Base-by-base conservation (phyloP, 2,888 invertebrate species). In the Trypoxylon attenuatum region DNA sequence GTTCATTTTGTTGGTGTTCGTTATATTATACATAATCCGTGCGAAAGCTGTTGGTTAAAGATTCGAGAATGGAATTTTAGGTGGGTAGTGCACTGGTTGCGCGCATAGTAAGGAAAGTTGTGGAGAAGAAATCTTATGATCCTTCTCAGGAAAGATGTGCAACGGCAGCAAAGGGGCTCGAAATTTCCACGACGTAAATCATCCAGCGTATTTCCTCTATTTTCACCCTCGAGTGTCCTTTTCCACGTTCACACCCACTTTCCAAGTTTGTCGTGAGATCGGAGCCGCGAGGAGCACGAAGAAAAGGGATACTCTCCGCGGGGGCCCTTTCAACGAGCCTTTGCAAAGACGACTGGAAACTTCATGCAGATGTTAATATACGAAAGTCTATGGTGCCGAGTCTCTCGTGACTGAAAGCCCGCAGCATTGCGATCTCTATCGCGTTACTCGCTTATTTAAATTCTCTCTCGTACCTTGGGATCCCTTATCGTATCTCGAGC, bases 111-210 rank as follows among this genome's bases (percentile, higher is more conserved):
- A n/a, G n/a, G n/a, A n/a, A n/a, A n/a, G n/a, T n/a, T n/a, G n/a
- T n/a, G n/a, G n/a, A n/a, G 57, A 59, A 41, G 59, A 57, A 57
- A 57, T 57, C 47, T 29, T 29, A 19, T 8, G 22, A 10, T 15
- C n/a, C 16, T 16, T n/a, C n/a, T 22, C 55, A 10, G 42, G 47
- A 41, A 53, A 63, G 46, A 18, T 16, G 8, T 27, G 25, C 15
- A 29, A 41, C 63, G 10, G 13, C 8, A n/a, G n/a, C n/a, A n/a
- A n/a, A n/a, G n/a, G n/a, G n/a, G n/a, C 47, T 23, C 42, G 52
- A 29, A 68, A 73, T 68, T 75, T 71, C 53, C 52, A 18, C 33
- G 23, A 43, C 50, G 68, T 71, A 61, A 55, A 61, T 56, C 60
- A 59, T 68, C 57, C 38, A 10, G 39, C 43, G 21, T 5, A 58